Evolutionary conservation across 2,888 invertebrate genomes (phyloP), one percentile per base, ranked within the genome.

Genomic region (Nemapogon koenigi): DNA sequence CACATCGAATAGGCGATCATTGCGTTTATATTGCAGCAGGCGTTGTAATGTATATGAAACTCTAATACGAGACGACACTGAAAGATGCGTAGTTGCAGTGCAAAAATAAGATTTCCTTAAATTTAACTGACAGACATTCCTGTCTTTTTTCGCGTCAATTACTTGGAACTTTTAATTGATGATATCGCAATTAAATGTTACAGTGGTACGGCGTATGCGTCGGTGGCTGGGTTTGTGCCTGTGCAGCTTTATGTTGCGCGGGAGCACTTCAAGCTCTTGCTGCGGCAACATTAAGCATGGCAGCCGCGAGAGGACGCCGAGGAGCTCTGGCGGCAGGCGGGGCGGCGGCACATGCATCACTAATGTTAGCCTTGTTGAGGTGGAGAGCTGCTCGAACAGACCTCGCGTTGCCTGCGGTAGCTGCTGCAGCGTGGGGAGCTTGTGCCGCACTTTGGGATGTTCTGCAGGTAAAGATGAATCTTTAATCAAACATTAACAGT

Each of bases 391-490:
- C 89, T 0, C 83, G 85, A 41, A 90, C 91, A 38, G 91, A 91
- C 51, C 83, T 90, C 11, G 91, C 91, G 1, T 73, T 91, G 37
- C 90, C 91, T 42, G 90, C 90, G 47, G 89, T 91, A 15, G 89
- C 91, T 36, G 89, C 90, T 2, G 90, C 91, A 0, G 89, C 90
- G 0, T 92, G 91, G 91, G 91, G 91, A 11, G 91, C 91, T 2
- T 91, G 91, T 62, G 90, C 91, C 39, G 89, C 90, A 14, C 86
- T 91, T 47, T 92, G 91, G 91, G 91, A 92, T 55, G 89, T 90
- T 40, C 53, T 85, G 22, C 83, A 81, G 68, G 83, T 82, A 39
- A n/a, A 2, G n/a, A n/a, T n/a, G n/a, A n/a, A n/a, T n/a, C n/a
- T n/a, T n/a, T n/a, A n/a, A n/a, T n/a, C n/a, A n/a, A n/a, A n/a